These are phyloP conservation scores for Atrichornis clamosus DNA, from an alignment of 2,113 vertebrate genomes.

Conservation along the genomic window DNA sequence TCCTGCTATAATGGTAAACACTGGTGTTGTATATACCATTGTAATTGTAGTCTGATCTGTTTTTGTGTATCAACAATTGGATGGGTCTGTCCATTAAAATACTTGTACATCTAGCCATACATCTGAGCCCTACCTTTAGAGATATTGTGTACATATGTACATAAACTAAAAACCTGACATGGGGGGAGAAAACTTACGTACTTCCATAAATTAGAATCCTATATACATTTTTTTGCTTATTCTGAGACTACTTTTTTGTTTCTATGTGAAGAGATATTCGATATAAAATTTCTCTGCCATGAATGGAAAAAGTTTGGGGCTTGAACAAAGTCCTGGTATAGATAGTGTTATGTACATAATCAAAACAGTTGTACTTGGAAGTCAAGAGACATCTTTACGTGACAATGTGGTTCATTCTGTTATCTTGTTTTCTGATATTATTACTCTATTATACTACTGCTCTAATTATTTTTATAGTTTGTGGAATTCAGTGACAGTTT, in stretches of 20 bases:
- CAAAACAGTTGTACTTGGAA: not conserved
- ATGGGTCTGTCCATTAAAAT: not conserved
- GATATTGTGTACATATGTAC: not conserved
- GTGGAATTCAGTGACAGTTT: not conserved
- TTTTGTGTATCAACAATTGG: not conserved
- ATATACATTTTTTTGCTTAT: not conserved
- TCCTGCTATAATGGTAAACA: slow-evolving; percentile 35
- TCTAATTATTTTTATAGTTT: not conserved
- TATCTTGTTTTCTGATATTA: not conserved
- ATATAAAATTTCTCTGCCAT: not conserved
- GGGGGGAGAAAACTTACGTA: accelerated
- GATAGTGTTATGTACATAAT: not conserved
- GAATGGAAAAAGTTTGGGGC: not conserved
- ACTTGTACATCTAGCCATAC: not conserved
- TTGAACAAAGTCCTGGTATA: not conserved
- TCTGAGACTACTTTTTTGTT: not conserved
- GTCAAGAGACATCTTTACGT: not conserved
- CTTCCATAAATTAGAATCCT: not conserved
- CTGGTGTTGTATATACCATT: slow-evolving; percentile 54
- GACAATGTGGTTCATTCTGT: not conserved
- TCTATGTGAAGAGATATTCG: not conserved
- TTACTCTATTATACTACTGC: not conserved
- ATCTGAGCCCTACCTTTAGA: not conserved
- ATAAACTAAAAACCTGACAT: not conserved
- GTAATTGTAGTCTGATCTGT: slow-evolving; percentile 44